Conservation (phyloP, 30 jellyfish, hydroid and myxozoan species). For the Pseudorhiza aurosa region DNA sequence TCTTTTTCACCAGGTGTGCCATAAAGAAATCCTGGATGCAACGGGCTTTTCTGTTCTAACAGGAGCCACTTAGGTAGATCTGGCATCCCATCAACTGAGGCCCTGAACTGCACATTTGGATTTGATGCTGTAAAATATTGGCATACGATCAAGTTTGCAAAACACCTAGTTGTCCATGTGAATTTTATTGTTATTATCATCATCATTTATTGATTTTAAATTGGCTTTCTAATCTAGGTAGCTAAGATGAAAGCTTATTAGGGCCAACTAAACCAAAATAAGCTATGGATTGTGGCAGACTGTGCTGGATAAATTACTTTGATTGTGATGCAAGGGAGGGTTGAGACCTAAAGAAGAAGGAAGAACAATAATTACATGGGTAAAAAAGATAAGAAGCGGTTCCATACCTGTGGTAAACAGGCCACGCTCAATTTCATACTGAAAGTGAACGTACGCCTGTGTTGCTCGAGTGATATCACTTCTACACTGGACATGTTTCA, state of each 20-base stretch:
- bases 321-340: background rate
- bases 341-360: background rate
- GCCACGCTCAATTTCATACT: slow-evolving; percentile 45
- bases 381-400: no score
- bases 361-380: background rate
- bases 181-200: background rate
- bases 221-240: background rate
- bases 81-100: slow-evolving; percentile 80
- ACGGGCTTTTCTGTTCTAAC: slow-evolving; percentile 79
- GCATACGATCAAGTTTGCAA: background rate
- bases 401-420: slow-evolving; percentile 48
- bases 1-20: slow-evolving; percentile 85
- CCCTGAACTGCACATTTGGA: slow-evolving; percentile 78
- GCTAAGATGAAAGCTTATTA: no score
- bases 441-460: slow-evolving; percentile 54
- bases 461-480: slow-evolving; percentile 61
- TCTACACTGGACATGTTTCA: slow-evolving; percentile 23
- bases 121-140: slow-evolving; percentile 60
- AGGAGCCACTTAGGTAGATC: slow-evolving; percentile 86
- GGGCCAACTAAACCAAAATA: no score
- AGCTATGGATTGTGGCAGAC: no score
- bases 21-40: slow-evolving; percentile 67
- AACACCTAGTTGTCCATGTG: no score
- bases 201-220: background rate
- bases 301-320: background rate